Percentiles rank a stretch among this genome's conserved stretches.
phyloP scores from a whole-genome alignment of 1,140 invertebrate species.

The Eriosoma lanigerum region DNA sequence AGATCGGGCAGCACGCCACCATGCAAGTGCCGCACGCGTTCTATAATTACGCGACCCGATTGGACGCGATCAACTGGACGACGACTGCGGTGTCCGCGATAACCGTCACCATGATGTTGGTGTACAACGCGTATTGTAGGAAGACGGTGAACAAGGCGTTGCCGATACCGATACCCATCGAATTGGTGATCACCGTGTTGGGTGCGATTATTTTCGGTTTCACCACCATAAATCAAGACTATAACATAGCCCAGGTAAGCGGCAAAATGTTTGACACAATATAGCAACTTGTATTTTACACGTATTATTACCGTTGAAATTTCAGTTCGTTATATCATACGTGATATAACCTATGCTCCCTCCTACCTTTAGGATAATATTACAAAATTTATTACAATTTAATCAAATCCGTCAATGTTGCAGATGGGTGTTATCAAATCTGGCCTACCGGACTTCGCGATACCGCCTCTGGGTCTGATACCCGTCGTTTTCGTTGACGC shows the following conservation, averaged over 20 bases:
- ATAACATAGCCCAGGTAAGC: constrained; percentile 50
- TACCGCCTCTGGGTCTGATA: constrained; percentile 65
- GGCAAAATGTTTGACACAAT: no score
- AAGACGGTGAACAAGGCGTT: constrained; percentile 67
- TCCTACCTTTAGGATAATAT: no score
- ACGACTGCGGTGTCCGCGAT: background rate
- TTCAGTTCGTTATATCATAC: no score
- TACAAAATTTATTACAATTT: no score
- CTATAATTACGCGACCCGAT: background rate
- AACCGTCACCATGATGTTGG: background rate
- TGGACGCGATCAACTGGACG: constrained; percentile 19
- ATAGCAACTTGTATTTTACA: no score
- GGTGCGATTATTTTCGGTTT: constrained; percentile 70
- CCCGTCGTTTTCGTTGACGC: constrained; percentile 65
- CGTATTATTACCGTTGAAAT: no score
- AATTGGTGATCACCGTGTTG: constrained; percentile 76
- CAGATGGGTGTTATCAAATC: constrained; percentile 40
- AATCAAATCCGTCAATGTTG: no score
- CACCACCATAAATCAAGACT: constrained; percentile 41
- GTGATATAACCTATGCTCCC: no score
- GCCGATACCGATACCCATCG: constrained; percentile 66
- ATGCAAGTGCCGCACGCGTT: constrained; percentile 66
- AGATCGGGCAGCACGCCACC: constrained; percentile 67
- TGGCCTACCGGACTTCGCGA: constrained; percentile 63
- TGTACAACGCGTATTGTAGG: constrained; percentile 25